Evolutionary conservation across 2,888 invertebrate species (phyloP).

Genomic region (Zygothrica quintamaculata): DNA sequence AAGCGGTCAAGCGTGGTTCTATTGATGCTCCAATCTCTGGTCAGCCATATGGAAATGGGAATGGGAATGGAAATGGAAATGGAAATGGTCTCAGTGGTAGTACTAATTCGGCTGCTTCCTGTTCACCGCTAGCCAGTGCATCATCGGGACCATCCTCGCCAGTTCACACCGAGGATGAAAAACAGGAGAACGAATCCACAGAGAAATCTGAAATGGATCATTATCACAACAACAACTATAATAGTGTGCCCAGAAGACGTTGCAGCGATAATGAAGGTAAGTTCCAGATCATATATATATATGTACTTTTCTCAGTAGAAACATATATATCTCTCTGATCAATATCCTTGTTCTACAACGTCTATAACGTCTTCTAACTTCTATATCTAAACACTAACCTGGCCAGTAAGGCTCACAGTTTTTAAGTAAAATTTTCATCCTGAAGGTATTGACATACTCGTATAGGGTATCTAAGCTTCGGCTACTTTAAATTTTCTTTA

Average conservation of each 20-base stretch:
- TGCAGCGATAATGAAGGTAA: constrained; percentile 83
- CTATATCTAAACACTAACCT: too few species aligned
- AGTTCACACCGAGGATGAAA: constrained; percentile 85
- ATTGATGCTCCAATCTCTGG: constrained; percentile 53
- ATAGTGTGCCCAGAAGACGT: constrained; percentile 75
- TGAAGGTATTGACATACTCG: background rate
- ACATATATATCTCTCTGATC: too few species aligned
- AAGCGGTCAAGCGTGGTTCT: constrained; percentile 80
- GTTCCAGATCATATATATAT: constrained; percentile 36
- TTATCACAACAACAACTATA: constrained; percentile 56
- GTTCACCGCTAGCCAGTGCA: constrained; percentile 83
- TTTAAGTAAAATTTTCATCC: background rate
- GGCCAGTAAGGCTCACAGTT: too few species aligned
- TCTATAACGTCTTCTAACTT: too few species aligned
- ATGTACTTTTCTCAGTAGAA: background rate
- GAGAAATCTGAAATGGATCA: constrained; percentile 85
- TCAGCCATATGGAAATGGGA: constrained; percentile 54
- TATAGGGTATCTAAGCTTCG: background rate
- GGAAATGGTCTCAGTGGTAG: constrained; percentile 71
- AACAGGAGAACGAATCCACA: constrained; percentile 86
- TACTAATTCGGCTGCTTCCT: constrained; percentile 78
- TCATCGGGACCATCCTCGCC: constrained; percentile 85
- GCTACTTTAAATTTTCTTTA: background rate
- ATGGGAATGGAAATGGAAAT: constrained; percentile 61
- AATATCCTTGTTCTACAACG: too few species aligned